Percentiles rank a stretch among this genome's conserved stretches.
These are phyloP conservation scores for Spodoptera frugiperda DNA, from an alignment of 1,140 invertebrate species.

Conservation along the genomic window DNA sequence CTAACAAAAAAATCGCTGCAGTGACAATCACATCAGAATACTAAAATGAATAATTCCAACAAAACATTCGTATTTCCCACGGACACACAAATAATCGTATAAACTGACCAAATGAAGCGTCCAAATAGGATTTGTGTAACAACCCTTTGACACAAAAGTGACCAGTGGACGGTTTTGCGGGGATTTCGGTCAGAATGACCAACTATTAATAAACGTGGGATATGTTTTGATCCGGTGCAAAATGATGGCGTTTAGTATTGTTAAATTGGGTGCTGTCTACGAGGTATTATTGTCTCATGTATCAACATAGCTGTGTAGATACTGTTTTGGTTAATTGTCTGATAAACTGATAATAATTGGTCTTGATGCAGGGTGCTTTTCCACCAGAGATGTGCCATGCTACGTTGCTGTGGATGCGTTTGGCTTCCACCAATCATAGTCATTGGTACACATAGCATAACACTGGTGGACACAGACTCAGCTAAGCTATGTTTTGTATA, in stretches of 20 bases:
- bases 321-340: no score
- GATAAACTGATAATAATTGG: no score
- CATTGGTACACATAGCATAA: no score
- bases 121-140: slow-evolving; percentile 34
- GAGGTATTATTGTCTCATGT: background rate
- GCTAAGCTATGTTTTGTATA: no score
- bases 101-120: slow-evolving; percentile 39
- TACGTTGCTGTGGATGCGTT: no score
- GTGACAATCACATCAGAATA: no score
- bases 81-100: slow-evolving; percentile 25
- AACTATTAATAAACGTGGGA: slow-evolving; percentile 35
- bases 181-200: background rate
- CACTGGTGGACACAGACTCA: no score
- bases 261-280: background rate
- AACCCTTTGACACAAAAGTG: slow-evolving; percentile 50
- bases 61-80: slow-evolving; percentile 18
- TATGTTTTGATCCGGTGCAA: background rate
- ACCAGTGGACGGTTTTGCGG: slow-evolving; percentile 51
- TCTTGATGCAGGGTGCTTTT: no score
- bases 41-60: background rate
- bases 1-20: no score
- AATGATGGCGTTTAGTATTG: background rate
- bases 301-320: no score
- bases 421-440: no score
- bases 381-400: no score